Evolutionary conservation across 1,140 invertebrate genomes (phyloP), one percentile per base, ranked within the genome.

Genomic region (Pteromalus puparum): DNA sequence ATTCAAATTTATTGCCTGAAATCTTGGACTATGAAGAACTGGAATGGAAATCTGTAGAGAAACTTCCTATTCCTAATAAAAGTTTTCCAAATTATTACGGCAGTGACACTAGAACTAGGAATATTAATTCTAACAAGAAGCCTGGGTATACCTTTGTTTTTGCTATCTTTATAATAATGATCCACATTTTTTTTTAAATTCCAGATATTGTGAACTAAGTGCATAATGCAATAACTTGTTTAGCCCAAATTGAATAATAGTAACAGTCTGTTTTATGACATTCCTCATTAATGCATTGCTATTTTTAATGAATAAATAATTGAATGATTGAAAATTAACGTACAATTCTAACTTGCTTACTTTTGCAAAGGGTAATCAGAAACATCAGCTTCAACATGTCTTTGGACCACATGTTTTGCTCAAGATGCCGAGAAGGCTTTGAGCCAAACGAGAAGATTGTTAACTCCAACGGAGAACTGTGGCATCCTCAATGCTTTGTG

Each of bases 401-500:
- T 83, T 91, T 98, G 92, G 96, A 97, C 89, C 96, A 96, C 89
- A 98, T 98, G 97, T 96, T 97, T 89, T 99, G 98, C 93, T 97
- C 97, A 88, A 96, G 98, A 74, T 99, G 98, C 93, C 95, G 96
- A 83, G 97, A 99, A 89, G 98, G 98, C 12, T 99, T 99, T 93
- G 97, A 98, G 87, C 94, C 97, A 18, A 96, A 99, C 90, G 99
- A 99, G 91, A 99, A 99, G 93, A 99, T 99, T 92, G 98, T 99
- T 68, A 99, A 99, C 93, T 99, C 98, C 1, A 98, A 98, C 91
- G 99, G 99, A 85, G 98, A 99, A 94, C 94, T 99, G 61, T 99
- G 98, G 98, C 99, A 99, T 94, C 97, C 98, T 12, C 96, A 98
- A 88, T 99, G 99, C 93, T 99, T 99, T 95, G 99, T 99, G 98